These are phyloP conservation scores for Urocolius indicus DNA, from an alignment of 2,113 vertebrate genomes.

Conservation along the genomic window DNA sequence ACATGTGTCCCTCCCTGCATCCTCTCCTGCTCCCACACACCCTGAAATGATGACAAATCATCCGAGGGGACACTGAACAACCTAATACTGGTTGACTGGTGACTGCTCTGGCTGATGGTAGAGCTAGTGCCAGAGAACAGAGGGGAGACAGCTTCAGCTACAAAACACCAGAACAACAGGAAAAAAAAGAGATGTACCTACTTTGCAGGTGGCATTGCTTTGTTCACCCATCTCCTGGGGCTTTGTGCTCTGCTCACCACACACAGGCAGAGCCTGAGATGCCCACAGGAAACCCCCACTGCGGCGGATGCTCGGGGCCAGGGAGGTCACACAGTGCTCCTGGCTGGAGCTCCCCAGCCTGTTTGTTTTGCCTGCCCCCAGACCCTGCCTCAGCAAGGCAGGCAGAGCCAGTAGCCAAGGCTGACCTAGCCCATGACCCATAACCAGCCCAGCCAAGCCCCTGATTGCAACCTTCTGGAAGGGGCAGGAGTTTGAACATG, in stretches of 20 bases:
- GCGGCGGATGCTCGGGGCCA: constrained; percentile 12
- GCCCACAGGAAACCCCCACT: constrained; percentile 22
- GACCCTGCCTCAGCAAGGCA: constrained; percentile 66
- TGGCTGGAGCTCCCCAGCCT: constrained; percentile 45
- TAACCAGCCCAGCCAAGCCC: constrained; percentile 49
- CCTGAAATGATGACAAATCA: accelerated
- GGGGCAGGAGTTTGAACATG: constrained; percentile 26
- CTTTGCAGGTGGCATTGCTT: not conserved
- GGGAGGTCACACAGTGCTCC: constrained; percentile 72
- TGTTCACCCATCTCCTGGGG: not conserved
- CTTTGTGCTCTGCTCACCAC: not conserved
- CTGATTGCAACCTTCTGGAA: constrained; percentile 83
- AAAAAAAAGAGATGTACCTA: not conserved
- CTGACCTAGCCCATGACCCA: constrained; percentile 77
- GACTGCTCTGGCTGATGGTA: not conserved
- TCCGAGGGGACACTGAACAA: not conserved
- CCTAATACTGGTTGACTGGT: not conserved
- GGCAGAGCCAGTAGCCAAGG: constrained; percentile 63
- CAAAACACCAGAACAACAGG: not conserved
- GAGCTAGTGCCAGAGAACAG: not conserved
- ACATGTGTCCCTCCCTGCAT: accelerated
- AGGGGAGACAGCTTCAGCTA: not conserved
- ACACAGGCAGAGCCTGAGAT: not conserved
- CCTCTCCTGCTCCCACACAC: not conserved
- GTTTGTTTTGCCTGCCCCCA: constrained; percentile 78